These are phyloP conservation scores for Nomada hirtipes DNA, from an alignment of 2,888 invertebrate genomes.

Conservation along the genomic window DNA sequence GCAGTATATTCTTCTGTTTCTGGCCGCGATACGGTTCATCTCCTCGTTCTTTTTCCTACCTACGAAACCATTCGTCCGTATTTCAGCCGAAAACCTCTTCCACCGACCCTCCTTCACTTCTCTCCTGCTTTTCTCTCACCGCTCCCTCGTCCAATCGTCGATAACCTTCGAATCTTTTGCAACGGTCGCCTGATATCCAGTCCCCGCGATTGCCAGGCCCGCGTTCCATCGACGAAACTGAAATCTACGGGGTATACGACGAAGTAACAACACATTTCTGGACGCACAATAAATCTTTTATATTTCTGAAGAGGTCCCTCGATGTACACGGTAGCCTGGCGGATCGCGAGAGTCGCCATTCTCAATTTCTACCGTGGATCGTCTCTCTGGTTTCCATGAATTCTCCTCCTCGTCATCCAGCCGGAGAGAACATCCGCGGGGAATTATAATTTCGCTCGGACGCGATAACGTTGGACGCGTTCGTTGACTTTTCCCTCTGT, in stretches of 20 bases:
- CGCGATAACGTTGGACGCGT: neutral
- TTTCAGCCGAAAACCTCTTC: slow-evolving; percentile 18
- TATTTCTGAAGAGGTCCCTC: neutral
- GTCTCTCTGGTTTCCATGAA: slow-evolving; percentile 19
- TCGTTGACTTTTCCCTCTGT: neutral
- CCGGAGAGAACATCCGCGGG: neutral
- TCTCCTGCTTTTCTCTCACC: neutral
- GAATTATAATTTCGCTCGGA: slow-evolving; percentile 31
- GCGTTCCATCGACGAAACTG: slow-evolving; percentile 29
- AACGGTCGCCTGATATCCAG: slow-evolving; percentile 43
- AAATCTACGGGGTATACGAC: slow-evolving; percentile 19
- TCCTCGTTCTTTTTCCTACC: slow-evolving; percentile 7
- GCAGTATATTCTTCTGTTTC: slow-evolving; percentile 56
- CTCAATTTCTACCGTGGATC: neutral
- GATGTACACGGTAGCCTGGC: too few relatives aligned
- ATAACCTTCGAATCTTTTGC: slow-evolving; percentile 18
- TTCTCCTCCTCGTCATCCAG: slow-evolving; percentile 1
- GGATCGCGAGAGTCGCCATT: neutral
- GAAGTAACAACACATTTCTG: neutral
- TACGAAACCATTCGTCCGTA: slow-evolving; percentile 15
- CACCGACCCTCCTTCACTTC: neutral
- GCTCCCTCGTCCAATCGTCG: neutral
- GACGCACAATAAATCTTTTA: slow-evolving; percentile 16
- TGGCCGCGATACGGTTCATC: slow-evolving; percentile 22
- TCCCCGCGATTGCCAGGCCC: slow-evolving; percentile 2